These are phyloP conservation scores for Plotosus lineatus DNA, from an alignment of 2,113 vertebrate genomes.

Conservation along the genomic window DNA sequence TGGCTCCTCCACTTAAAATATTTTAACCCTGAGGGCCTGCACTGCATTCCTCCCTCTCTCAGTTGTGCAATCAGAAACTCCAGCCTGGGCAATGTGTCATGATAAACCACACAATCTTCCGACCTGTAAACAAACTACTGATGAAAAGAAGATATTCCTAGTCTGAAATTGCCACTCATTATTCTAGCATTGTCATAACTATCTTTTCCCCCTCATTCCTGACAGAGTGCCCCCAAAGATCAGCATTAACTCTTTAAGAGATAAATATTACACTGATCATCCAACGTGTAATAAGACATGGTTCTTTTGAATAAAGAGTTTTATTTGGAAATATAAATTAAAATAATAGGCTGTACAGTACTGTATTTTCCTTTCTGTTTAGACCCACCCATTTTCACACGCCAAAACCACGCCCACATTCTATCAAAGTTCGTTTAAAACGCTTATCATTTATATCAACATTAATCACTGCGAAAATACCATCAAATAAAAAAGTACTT, in stretches of 20 bases:
- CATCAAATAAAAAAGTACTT: background rate
- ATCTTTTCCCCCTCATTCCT: background rate
- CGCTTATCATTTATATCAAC: background rate
- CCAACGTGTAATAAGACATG: background rate
- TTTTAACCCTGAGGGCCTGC: conserved; percentile 67
- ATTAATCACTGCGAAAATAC: background rate
- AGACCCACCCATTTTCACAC: background rate
- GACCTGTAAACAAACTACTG: conserved; percentile 59
- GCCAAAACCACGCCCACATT: background rate
- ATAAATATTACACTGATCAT: background rate
- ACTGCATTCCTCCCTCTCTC: conserved; percentile 68
- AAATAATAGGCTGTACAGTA: background rate
- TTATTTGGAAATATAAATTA: background rate
- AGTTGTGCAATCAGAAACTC: conserved; percentile 70
- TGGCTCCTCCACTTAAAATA: conserved; percentile 66
- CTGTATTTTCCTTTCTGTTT: too few species aligned
- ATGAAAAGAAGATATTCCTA: conserved; percentile 36
- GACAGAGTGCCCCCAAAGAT: background rate
- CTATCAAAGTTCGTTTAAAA: background rate
- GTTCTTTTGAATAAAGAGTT: background rate
- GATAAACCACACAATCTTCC: conserved; percentile 57
- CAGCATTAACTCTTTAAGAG: background rate
- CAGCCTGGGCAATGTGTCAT: conserved; percentile 62
- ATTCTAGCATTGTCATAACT: background rate
- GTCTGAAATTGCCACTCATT: background rate